Evolutionary conservation across 1,140 invertebrate species (phyloP), one percentile per base, ranked within the genome.

Genomic region (Alviniconcha marisindica): DNA sequence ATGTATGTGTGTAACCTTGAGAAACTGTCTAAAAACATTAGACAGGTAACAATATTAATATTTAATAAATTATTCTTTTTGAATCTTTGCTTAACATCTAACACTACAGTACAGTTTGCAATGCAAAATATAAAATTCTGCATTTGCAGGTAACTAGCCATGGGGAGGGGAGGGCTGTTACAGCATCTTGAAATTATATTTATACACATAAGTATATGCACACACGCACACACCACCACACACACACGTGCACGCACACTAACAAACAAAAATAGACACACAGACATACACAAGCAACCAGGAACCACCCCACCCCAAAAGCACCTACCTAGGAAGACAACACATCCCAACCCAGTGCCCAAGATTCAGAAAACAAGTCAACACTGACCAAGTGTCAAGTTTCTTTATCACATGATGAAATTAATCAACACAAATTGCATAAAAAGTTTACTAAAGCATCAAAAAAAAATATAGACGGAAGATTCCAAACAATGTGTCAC

Each of bases 281-380:
- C 40, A 48, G 4, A 51, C 73, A 12, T 31, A 15, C 73, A 51
- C n/a, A 51, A 40, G 44, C 24, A 51, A 14, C 15, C 73, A 76
- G n/a, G n/a, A n/a, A n/a, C n/a, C n/a, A n/a, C n/a, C n/a, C n/a
- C n/a, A n/a, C n/a, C n/a, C n/a, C n/a, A n/a, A n/a, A n/a, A n/a
- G n/a, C n/a, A 4, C 77, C 78, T 80, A 80, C 78, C 78, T 80
- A 80, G n/a, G n/a, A 80, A 80, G 56, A 42, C 78, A 80, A 80
- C 78, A 80, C 78, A 80, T 80, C 78, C 78, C 60, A 80, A 40
- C 44, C 78, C 24, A 44, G 0, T n/a, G n/a, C 56, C 78, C 78
- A 31, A 80, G 12, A 63, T 14, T 56, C 38, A 69, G 33, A 80
- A 80, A 60, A 66, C 56, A 80, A 76, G 78, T 36, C 78, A 80